phyloP scores from a whole-genome alignment of 2,888 invertebrate species.

The Acleris emargana region DNA sequence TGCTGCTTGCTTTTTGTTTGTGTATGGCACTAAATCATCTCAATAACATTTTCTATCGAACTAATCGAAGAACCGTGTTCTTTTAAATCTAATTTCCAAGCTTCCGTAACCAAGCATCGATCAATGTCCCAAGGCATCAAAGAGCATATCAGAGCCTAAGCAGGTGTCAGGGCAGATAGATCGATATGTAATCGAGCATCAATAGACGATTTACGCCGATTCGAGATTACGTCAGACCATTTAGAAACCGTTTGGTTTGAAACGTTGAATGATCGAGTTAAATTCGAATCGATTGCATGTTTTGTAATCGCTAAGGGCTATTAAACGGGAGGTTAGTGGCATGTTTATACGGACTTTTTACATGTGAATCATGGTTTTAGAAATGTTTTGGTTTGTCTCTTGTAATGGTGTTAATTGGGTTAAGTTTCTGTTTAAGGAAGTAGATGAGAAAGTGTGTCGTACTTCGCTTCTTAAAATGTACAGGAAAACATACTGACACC shows the following conservation, averaged over 20 bases:
- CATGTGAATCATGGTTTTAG: constrained; percentile 1
- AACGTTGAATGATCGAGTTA: constrained; percentile 21
- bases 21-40: background rate
- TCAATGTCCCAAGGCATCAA: constrained; percentile 65
- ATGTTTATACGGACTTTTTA: constrained; percentile 17
- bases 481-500: background rate
- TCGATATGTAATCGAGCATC: constrained; percentile 55
- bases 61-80: constrained; percentile 48
- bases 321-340: constrained; percentile 15
- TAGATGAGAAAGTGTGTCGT: constrained; percentile 4
- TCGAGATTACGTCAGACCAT: constrained; percentile 45
- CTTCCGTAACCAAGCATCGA: constrained; percentile 54
- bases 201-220: constrained; percentile 51
- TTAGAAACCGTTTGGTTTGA: constrained; percentile 35
- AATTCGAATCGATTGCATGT: constrained; percentile 22
- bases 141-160: constrained; percentile 57
- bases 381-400: constrained; percentile 13
- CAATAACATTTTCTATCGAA: constrained; percentile 21
- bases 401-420: constrained; percentile 17
- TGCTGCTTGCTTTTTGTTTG: background rate
- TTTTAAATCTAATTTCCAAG: constrained; percentile 44
- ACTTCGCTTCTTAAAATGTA: background rate
- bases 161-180: constrained; percentile 62
- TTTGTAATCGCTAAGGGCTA: constrained; percentile 13
- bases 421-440: constrained; percentile 24